Conservation (phyloP, 2,797 vertebrate genomes). For the Geotrypetes seraphini region DNA sequence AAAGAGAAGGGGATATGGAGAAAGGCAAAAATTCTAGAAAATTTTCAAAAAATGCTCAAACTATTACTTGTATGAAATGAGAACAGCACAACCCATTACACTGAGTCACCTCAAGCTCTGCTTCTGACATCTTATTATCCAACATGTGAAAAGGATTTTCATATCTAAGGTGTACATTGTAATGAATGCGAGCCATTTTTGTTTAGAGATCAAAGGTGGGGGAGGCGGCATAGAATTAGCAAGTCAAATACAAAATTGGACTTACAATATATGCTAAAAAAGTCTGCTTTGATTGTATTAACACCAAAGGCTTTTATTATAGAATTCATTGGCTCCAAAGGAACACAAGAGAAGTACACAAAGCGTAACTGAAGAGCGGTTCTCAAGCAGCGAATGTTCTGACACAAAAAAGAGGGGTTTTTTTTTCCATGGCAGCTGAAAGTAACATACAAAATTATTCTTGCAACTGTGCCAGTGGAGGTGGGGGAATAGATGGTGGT, state of each 20-base stretch:
- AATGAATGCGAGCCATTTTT: constrained; percentile 58
- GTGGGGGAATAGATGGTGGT: too few relatives aligned
- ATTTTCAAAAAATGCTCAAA: too few relatives aligned
- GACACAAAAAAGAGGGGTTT: constrained; percentile 41
- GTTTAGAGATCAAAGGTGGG: too few relatives aligned
- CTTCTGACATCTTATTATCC: not conserved
- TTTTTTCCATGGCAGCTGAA: constrained; percentile 29
- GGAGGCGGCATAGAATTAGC: too few relatives aligned
- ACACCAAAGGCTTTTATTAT: constrained; percentile 69
- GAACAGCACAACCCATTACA: not conserved
- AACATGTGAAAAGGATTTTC: constrained; percentile 16
- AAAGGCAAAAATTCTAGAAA: too few relatives aligned
- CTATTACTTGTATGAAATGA: too few relatives aligned
- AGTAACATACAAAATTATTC: constrained; percentile 43
- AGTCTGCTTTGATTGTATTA: constrained; percentile 79
- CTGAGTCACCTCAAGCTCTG: not conserved
- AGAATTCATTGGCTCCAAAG: constrained; percentile 68
- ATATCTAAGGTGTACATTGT: constrained; percentile 38
- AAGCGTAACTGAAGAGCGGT: constrained; percentile 44
- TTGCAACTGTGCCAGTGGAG: too few relatives aligned
- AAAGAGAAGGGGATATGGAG: too few relatives aligned
- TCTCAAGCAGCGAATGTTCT: constrained; percentile 43
- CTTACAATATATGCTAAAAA: constrained; percentile 66
- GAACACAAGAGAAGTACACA: constrained; percentile 56
- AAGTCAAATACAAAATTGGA: constrained; percentile 80